Percentiles rank a stretch among this genome's conserved stretches.
phyloP scores from a whole-genome alignment of 2,113 vertebrate genomes.

The Manacus vitellinus region DNA sequence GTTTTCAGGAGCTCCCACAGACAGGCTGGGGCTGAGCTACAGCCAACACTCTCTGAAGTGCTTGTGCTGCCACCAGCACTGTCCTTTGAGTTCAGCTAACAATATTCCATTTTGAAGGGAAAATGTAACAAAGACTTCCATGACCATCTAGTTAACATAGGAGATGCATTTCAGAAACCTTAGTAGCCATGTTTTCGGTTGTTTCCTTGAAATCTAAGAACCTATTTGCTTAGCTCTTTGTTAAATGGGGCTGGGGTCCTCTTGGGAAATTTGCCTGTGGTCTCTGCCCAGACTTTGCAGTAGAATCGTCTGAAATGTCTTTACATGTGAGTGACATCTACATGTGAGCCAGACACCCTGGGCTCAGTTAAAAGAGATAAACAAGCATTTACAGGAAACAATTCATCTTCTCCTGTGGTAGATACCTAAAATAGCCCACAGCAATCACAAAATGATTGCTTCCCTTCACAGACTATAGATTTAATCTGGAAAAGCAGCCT shows the following conservation, averaged over 20 bases:
- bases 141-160: background rate
- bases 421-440: conserved; percentile 32
- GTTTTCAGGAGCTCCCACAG: background rate
- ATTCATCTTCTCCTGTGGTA: conserved; percentile 35
- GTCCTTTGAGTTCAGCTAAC: background rate
- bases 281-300: conserved; percentile 2
- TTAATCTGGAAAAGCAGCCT: background rate
- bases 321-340: conserved; percentile 40
- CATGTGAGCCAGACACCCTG: conserved; percentile 33
- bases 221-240: background rate
- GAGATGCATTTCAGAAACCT: background rate
- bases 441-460: conserved; percentile 11
- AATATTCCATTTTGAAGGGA: background rate
- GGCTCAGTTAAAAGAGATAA: conserved; percentile 42
- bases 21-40: background rate
- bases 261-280: background rate
- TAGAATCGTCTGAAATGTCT: background rate
- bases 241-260: background rate
- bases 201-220: background rate
- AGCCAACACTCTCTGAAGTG: rapidly evolving
- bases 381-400: conserved; percentile 55
- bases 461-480: conserved; percentile 32
- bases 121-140: background rate
- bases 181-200: background rate
- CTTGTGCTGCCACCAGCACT: background rate